A percentile compares a stretch with the other conserved stretches of the same genome.
phyloP scores from a whole-genome alignment of 2,113 vertebrate species.

The Mus spicilegus region DNA sequence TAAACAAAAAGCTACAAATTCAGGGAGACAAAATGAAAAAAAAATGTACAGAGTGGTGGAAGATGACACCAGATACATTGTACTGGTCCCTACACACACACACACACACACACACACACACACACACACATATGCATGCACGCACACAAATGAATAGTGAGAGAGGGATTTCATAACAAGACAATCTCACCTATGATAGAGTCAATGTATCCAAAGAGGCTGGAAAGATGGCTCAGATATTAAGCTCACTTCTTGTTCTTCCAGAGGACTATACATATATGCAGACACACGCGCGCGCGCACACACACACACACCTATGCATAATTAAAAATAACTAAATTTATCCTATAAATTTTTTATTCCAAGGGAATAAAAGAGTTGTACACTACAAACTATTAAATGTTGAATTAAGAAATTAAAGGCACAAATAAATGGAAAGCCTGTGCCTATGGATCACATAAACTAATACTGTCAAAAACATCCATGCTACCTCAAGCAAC shows the following conservation, averaged over 20 bases:
- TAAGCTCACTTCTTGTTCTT: background rate
- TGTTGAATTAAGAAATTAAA: background rate
- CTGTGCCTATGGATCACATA: background rate
- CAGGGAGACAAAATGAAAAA: background rate
- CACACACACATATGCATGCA: background rate
- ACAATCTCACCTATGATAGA: background rate
- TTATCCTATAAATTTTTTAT: background rate
- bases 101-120: background rate
- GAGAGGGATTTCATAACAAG: background rate
- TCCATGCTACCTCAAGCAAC: background rate
- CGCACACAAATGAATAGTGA: background rate
- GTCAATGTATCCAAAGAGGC: background rate
- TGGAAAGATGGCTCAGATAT: background rate
- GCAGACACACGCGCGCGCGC: no score
- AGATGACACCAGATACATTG: background rate
- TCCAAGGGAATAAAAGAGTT: background rate
- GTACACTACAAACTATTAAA: background rate
- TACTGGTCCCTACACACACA: background rate
- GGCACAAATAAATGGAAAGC: background rate
- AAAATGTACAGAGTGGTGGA: background rate
- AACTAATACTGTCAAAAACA: background rate
- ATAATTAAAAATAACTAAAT: background rate
- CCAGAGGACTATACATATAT: no score
- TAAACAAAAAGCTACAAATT: background rate
- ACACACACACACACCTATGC: background rate